A percentile compares a stretch with the other conserved stretches of the same genome.
These are phyloP conservation scores for Miniopterus natalensis DNA, from an alignment of 2,113 vertebrate genomes.

Conservation along the genomic window DNA sequence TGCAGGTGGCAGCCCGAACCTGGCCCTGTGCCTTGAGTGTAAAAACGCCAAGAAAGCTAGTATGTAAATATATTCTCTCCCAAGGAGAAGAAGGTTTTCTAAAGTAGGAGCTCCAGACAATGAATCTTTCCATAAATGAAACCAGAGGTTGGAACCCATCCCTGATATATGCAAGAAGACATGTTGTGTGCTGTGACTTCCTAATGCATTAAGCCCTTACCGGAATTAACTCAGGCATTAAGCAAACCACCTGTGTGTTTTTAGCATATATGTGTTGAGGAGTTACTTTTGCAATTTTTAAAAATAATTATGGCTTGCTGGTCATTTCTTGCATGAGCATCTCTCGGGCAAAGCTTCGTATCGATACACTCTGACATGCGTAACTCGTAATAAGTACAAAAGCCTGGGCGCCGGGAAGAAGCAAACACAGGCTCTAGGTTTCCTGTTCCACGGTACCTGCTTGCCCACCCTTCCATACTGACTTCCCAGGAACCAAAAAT, in stretches of 20 bases:
- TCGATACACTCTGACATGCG: neutral
- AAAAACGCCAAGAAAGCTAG: constrained; percentile 7
- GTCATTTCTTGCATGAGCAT: neutral
- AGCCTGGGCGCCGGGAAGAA: neutral
- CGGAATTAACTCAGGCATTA: constrained; percentile 14
- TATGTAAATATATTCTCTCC: neutral
- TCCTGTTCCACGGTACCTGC: neutral
- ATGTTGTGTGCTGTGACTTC: neutral
- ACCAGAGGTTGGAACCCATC: constrained; percentile 20
- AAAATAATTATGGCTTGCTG: constrained; percentile 15
- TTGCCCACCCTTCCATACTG: neutral
- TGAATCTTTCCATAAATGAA: constrained; percentile 43
- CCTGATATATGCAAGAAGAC: constrained; percentile 29
- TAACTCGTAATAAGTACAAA: constrained; percentile 16
- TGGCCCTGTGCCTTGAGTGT: neutral
- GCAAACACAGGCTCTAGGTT: neutral
- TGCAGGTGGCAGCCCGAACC: neutral
- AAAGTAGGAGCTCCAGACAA: constrained; percentile 8
- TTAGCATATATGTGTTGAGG: neutral
- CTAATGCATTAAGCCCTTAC: neutral
- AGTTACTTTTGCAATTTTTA: constrained; percentile 20
- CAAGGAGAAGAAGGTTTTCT: constrained; percentile 25
- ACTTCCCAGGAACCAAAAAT: constrained; percentile 39
- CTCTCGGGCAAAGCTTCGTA: constrained; percentile 5
- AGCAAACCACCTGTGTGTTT: constrained; percentile 31